A percentile compares a stretch with the other conserved stretches of the same genome.
Conservation (phyloP, 1,140 invertebrate genomes). For the Cherax destructor region DNA sequence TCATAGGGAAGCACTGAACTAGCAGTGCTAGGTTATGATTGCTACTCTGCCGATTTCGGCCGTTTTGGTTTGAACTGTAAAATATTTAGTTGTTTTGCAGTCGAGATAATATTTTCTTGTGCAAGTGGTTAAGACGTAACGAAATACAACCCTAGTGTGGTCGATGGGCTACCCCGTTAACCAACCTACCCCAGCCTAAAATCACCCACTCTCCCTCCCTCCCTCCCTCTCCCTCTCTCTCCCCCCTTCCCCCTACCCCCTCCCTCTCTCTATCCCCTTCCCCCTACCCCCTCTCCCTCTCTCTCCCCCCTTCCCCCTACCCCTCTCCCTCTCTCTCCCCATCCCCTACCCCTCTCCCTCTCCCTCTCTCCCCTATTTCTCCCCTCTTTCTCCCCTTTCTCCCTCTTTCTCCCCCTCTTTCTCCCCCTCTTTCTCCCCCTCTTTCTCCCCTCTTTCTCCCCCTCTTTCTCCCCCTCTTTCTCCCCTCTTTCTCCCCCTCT, state of each 20-base stretch:
- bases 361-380: background rate
- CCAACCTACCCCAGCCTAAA: background rate
- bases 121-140: background rate
- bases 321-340: too few relatives aligned
- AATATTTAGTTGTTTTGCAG: background rate
- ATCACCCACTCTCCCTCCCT: background rate
- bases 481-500: too few relatives aligned
- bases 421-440: background rate
- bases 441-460: background rate
- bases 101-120: background rate
- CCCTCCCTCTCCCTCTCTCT: background rate
- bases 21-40: background rate
- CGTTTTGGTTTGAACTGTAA: background rate
- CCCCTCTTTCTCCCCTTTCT: constrained; percentile 1
- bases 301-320: too few relatives aligned
- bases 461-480: background rate
- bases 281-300: too few relatives aligned
- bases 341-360: too few relatives aligned
- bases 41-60: background rate
- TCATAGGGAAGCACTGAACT: too few relatives aligned
- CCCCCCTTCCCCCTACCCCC: too few relatives aligned
- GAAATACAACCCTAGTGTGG: background rate
- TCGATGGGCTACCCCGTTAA: background rate
- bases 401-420: constrained; percentile 1
- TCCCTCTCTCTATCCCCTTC: too few relatives aligned